These are phyloP conservation scores for Chloroceryle aenea DNA, from an alignment of 2,113 vertebrate species.

Conservation along the genomic window DNA sequence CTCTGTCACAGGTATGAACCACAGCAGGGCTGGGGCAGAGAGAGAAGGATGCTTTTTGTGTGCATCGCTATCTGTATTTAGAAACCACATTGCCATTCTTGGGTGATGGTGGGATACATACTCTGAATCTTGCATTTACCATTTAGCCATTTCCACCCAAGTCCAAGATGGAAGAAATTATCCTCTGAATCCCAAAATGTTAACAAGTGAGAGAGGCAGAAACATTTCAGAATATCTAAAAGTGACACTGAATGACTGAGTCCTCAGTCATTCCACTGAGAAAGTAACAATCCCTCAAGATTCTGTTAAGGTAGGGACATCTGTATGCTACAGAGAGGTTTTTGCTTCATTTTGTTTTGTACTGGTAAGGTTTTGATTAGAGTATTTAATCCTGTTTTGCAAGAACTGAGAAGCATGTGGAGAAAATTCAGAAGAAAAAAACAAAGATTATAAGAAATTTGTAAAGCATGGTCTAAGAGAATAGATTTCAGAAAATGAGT, in stretches of 20 bases:
- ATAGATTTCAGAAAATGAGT: neutral
- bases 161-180: neutral
- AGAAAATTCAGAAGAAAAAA: neutral
- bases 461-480: neutral
- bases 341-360: neutral
- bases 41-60: neutral
- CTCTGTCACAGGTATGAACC: neutral
- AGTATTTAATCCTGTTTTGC: neutral
- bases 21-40: neutral
- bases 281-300: neutral
- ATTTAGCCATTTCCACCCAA: neutral
- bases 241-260: neutral
- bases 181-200: neutral
- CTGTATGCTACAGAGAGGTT: neutral
- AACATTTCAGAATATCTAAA: neutral
- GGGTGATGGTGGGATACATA: neutral
- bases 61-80: neutral
- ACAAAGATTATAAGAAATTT: neutral
- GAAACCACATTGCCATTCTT: neutral
- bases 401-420: neutral
- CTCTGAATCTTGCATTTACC: neutral
- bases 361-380: neutral
- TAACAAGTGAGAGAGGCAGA: neutral
- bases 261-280: neutral
- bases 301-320: neutral